Base-by-base conservation (phyloP, 1,140 invertebrate genomes). In the Nixonia krombeini region DNA sequence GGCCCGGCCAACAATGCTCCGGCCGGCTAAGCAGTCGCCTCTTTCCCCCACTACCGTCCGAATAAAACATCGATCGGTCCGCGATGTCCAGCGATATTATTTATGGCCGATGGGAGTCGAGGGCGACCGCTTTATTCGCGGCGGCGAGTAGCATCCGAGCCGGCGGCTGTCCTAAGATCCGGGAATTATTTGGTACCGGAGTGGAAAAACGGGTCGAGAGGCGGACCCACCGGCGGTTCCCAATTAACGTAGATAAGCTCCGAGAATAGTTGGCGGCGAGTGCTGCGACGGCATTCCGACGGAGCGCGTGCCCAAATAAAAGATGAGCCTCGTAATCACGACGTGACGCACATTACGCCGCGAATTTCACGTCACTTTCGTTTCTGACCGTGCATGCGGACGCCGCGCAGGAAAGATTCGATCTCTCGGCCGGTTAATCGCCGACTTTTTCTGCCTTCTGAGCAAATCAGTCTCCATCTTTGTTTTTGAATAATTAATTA, bases 171-270 rank as follows among this genome's bases (percentile, higher is more conserved):
- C n/a, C n/a, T 45, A 16, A 28, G 26, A 16, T 10, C 13, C 4
- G 16, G 8, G 15, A 45, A 31, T 16, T 29, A 26, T 41, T 31
- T 17, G 29, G 10, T 37, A 18, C 35, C 40, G 17, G 3, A 21
- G 33, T 26, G 59, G 49, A 63, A 59, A 56, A 56, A 56, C 51
- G 55, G 56, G 50, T 35, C 50, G 55, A 62, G n/a, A n/a, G n/a
- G n/a, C n/a, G n/a, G n/a, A n/a, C n/a, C n/a, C n/a, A n/a, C n/a
- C 33, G 33, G 45, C 9, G 51, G 59, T 59, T 65, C 67, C 59
- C 53, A 65, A 70, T 70, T 61, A 65, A 64, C 47, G 67, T 57
- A 65, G 67, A 61, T 65, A 56, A 64, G 64, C 55, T 56, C 51
- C 37, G 47, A 57, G 59, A 69, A 69, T 59, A 62, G 59, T 44